Evolutionary conservation across 1,140 invertebrate genomes (phyloP).

Genomic region (Drosophila asahinai): DNA sequence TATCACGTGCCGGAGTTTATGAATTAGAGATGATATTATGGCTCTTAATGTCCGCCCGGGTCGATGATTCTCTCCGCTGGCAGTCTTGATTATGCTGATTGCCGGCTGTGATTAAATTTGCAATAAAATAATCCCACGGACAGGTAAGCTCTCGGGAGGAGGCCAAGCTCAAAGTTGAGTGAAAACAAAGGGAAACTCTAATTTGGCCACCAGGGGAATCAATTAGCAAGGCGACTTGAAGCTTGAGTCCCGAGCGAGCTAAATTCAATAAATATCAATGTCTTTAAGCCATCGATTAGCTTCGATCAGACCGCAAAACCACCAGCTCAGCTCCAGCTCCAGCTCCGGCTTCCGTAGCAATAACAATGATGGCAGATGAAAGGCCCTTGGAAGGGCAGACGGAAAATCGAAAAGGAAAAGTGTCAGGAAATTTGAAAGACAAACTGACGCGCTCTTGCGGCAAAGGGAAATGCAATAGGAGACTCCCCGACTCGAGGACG

Average conservation of each 20-base stretch:
- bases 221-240: constrained; percentile 28
- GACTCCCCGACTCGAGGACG: constrained; percentile 6
- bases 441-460: constrained; percentile 62
- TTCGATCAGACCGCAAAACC: constrained; percentile 24
- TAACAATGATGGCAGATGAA: constrained; percentile 29
- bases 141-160: constrained; percentile 50
- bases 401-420: constrained; percentile 51
- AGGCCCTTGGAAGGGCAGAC: constrained; percentile 10
- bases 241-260: constrained; percentile 1
- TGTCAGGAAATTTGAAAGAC: constrained; percentile 70
- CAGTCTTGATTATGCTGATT: constrained; percentile 78
- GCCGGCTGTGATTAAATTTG: constrained; percentile 79
- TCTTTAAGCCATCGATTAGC: constrained; percentile 53
- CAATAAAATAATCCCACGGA: constrained; percentile 67
- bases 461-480: constrained; percentile 64
- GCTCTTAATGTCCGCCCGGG: constrained; percentile 56
- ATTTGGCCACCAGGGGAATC: constrained; percentile 36
- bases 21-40: constrained; percentile 81
- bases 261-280: constrained; percentile 34
- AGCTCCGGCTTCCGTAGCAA: constrained; percentile 22
- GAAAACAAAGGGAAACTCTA: constrained; percentile 47
- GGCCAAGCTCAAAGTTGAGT: constrained; percentile 36
- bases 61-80: constrained; percentile 50
- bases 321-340: constrained; percentile 18
- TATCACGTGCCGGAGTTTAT: constrained; percentile 58